A percentile compares a stretch with the other conserved stretches of the same genome.
These are phyloP conservation scores for Trissonchulus sp. DNA, from an alignment of 2,888 invertebrate species.

Conservation along the genomic window DNA sequence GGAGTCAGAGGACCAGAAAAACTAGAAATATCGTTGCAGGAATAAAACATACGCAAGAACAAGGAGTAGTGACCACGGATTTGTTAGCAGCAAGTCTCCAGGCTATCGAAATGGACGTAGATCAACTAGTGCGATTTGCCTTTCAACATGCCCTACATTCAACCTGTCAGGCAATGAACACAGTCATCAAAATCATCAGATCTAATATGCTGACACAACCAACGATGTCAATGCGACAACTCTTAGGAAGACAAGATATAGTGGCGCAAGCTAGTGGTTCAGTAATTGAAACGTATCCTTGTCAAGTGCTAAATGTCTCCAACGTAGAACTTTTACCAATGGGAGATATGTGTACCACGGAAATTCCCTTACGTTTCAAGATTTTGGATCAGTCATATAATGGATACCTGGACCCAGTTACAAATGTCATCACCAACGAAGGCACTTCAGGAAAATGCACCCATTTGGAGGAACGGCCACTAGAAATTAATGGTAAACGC, in stretches of 20 bases:
- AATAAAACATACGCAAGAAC: too few relatives aligned
- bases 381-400: neutral
- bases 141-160: neutral
- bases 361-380: neutral
- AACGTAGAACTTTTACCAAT: neutral
- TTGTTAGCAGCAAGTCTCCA: too few relatives aligned
- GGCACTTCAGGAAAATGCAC: neutral
- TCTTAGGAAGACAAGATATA: neutral
- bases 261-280: neutral
- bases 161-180: neutral
- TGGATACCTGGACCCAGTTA: conserved; percentile 5
- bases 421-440: neutral
- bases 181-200: neutral
- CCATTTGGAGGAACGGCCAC: neutral
- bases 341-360: neutral
- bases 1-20: too few relatives aligned
- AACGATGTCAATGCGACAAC: neutral
- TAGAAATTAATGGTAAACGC: neutral
- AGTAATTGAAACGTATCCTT: neutral
- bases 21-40: too few relatives aligned
- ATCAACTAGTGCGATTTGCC: neutral
- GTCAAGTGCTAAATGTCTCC: too few relatives aligned
- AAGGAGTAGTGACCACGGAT: too few relatives aligned
- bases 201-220: neutral
- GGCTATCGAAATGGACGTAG: neutral